Percentiles rank a stretch among this genome's conserved stretches.
Conservation (phyloP, 2,888 invertebrate species). For the Chymomyza fuscimana region DNA sequence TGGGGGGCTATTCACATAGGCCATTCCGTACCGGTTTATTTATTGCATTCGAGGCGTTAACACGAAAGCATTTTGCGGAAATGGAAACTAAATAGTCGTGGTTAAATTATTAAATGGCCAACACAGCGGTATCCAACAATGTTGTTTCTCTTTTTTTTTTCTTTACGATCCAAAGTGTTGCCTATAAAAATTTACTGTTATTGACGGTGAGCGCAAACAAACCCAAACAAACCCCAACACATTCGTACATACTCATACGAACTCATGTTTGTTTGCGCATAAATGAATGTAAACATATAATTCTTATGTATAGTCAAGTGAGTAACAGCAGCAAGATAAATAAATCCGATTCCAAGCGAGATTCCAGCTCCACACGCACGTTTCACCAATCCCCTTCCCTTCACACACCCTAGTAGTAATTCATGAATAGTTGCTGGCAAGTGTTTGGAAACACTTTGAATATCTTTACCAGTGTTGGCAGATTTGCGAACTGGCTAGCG, state of each 20-base stretch:
- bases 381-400: neutral
- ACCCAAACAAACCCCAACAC: conserved; percentile 5
- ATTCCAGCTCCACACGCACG: neutral
- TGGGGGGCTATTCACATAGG: conserved; percentile 44
- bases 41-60: conserved; percentile 66
- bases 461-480: conserved; percentile 43
- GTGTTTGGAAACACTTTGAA: conserved; percentile 40
- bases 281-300: conserved; percentile 60
- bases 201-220: conserved; percentile 25
- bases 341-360: neutral
- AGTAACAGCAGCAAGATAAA: conserved; percentile 29
- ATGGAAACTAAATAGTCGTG: conserved; percentile 71
- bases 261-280: conserved; percentile 60
- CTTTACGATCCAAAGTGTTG: conserved; percentile 62
- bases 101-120: conserved; percentile 68
- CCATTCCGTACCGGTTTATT: conserved; percentile 56
- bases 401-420: neutral
- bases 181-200: conserved; percentile 62
- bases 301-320: conserved; percentile 32
- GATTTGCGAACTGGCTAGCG: neutral
- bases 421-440: neutral
- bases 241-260: conserved; percentile 2
- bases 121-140: conserved; percentile 16
- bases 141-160: conserved; percentile 59
- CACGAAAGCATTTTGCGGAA: conserved; percentile 65